Percentiles rank a stretch among this genome's conserved stretches.
phyloP scores from a whole-genome alignment of 2,797 vertebrate species.

The Enteromius trimaculatus region DNA sequence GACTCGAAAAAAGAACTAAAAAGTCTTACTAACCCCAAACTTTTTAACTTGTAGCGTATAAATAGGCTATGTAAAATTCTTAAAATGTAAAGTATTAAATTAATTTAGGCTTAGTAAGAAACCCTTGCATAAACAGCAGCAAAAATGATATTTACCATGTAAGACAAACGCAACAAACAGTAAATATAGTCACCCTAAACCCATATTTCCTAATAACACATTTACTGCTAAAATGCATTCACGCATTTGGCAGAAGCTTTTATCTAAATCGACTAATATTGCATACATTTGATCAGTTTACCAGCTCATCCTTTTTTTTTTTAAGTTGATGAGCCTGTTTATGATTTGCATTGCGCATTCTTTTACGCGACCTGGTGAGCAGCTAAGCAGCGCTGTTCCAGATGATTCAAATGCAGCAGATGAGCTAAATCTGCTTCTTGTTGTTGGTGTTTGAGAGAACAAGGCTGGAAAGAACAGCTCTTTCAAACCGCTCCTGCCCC shows the following conservation, averaged over 20 bases:
- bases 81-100: no score
- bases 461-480: conserved; percentile 47
- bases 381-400: background rate
- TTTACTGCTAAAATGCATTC: background rate
- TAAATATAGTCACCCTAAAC: background rate
- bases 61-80: no score
- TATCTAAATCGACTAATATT: background rate
- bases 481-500: conserved; percentile 30
- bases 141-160: background rate
- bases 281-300: background rate
- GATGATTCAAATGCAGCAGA: conserved; percentile 3
- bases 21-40: no score
- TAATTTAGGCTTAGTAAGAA: no score
- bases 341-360: background rate
- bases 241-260: background rate
- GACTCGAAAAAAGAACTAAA: no score
- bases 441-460: conserved; percentile 18
- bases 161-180: background rate
- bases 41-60: no score
- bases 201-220: background rate
- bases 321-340: background rate
- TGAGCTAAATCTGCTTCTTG: background rate
- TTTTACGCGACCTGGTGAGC: background rate
- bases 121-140: background rate
- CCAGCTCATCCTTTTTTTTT: background rate